Evolutionary conservation across 2,888 invertebrate genomes (phyloP).

Genomic region (Rotaria socialis): DNA sequence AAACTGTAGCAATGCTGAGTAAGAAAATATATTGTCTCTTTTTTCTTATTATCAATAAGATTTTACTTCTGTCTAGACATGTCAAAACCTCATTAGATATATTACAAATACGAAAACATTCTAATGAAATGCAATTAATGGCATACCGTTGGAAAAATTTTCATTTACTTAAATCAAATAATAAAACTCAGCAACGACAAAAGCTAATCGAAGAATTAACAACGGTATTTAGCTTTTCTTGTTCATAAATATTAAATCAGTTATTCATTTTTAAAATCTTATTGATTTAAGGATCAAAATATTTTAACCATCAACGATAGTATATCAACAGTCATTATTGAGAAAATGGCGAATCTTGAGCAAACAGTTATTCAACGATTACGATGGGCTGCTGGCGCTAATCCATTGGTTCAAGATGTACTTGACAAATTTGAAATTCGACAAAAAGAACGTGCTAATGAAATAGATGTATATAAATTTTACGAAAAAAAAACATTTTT

Average conservation of each 20-base stretch:
- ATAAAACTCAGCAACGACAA: neutral
- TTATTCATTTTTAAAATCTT: no score
- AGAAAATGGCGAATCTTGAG: slow-evolving; percentile 59
- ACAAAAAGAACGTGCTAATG: neutral
- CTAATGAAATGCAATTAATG: neutral
- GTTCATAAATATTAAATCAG: no score
- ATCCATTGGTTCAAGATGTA: slow-evolving; percentile 64
- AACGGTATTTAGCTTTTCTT: neutral
- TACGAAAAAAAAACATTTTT: no score
- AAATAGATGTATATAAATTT: neutral
- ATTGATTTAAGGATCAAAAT: neutral
- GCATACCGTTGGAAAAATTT: neutral
- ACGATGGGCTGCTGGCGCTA: slow-evolving; percentile 82
- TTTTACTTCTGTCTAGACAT: neutral
- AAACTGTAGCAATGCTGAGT: neutral
- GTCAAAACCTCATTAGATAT: neutral
- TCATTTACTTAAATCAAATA: neutral
- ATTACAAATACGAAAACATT: neutral
- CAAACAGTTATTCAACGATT: slow-evolving; percentile 69
- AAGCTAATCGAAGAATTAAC: neutral
- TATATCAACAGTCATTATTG: neutral
- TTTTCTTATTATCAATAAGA: no score
- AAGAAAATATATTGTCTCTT: neutral
- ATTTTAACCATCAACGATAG: neutral
- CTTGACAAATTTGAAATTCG: slow-evolving; percentile 55